These are phyloP conservation scores for Drosophila carrolli DNA, from an alignment of 1,140 invertebrate species.

Conservation along the genomic window DNA sequence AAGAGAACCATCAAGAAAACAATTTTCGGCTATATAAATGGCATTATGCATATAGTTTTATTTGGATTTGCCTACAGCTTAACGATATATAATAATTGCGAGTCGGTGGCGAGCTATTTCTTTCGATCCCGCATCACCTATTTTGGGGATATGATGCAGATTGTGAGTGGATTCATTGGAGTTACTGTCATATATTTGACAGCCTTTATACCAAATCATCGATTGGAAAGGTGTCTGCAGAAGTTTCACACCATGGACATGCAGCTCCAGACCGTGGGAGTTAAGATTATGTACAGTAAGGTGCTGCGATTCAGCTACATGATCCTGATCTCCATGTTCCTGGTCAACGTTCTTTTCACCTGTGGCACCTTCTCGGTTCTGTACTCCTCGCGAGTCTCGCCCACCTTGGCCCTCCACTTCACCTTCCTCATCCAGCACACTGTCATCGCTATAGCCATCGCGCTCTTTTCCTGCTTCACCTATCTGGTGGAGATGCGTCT, in stretches of 20 bases:
- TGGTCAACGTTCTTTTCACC: conserved; percentile 59
- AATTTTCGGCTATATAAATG: conserved; percentile 70
- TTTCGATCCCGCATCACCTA: conserved; percentile 74
- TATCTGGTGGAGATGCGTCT: conserved; percentile 75
- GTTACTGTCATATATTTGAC: conserved; percentile 79
- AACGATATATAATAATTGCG: conserved; percentile 69
- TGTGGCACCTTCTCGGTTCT: conserved; percentile 64
- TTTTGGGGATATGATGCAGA: conserved; percentile 79
- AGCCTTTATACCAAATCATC: conserved; percentile 71
- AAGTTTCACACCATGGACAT: conserved; percentile 70
- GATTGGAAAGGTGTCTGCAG: conserved; percentile 62
- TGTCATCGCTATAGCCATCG: conserved; percentile 64
- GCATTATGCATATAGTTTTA: conserved; percentile 49
- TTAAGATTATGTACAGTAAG: conserved; percentile 81
- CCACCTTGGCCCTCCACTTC: conserved; percentile 64
- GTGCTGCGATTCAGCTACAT: conserved; percentile 70
- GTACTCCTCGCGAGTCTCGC: conserved; percentile 48
- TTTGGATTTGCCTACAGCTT: conserved; percentile 67
- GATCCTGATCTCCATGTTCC: conserved; percentile 54
- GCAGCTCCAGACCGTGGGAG: conserved; percentile 65
- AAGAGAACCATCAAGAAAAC: conserved; percentile 57
- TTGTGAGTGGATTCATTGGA: conserved; percentile 77
- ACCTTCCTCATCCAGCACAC: conserved; percentile 78
- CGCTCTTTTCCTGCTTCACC: conserved; percentile 71
- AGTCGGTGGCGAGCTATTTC: conserved; percentile 79